These are phyloP conservation scores for Drosophila anomelani DNA, from an alignment of 2,888 invertebrate genomes.

Conservation along the genomic window DNA sequence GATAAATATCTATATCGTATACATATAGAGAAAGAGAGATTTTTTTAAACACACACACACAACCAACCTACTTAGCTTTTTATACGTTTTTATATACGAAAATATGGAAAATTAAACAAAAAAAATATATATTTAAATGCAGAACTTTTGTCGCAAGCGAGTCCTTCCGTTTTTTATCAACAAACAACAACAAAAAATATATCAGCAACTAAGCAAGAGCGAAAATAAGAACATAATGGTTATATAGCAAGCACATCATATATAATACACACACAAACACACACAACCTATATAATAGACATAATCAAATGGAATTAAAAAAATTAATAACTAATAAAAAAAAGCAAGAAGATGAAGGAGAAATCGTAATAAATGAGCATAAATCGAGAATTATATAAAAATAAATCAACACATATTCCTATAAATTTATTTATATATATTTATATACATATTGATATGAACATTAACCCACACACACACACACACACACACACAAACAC, in stretches of 20 bases:
- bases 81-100: slow-evolving; percentile 73
- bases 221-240: slow-evolving; percentile 25
- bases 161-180: slow-evolving; percentile 75
- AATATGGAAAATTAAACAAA: slow-evolving; percentile 49
- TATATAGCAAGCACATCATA: slow-evolving; percentile 43
- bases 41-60: slow-evolving; percentile 48
- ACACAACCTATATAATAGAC: slow-evolving; percentile 48
- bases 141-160: slow-evolving; percentile 63
- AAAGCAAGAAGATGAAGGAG: slow-evolving; percentile 45
- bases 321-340: slow-evolving; percentile 19
- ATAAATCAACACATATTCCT: slow-evolving; percentile 77
- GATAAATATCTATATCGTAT: slow-evolving; percentile 31
- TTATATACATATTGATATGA: slow-evolving; percentile 62
- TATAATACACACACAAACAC: slow-evolving; percentile 27
- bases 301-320: slow-evolving; percentile 56
- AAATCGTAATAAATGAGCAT: slow-evolving; percentile 18
- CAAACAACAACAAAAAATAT: slow-evolving; percentile 36
- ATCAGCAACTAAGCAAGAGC: slow-evolving; percentile 53
- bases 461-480: slow-evolving; percentile 34
- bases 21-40: slow-evolving; percentile 49
- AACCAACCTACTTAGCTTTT: slow-evolving; percentile 70
- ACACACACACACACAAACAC: slow-evolving; percentile 20
- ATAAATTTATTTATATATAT: slow-evolving; percentile 78
- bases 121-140: slow-evolving; percentile 12
- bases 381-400: slow-evolving; percentile 37